Conservation (phyloP, 1,140 invertebrate species). For the Prorops nasuta region DNA sequence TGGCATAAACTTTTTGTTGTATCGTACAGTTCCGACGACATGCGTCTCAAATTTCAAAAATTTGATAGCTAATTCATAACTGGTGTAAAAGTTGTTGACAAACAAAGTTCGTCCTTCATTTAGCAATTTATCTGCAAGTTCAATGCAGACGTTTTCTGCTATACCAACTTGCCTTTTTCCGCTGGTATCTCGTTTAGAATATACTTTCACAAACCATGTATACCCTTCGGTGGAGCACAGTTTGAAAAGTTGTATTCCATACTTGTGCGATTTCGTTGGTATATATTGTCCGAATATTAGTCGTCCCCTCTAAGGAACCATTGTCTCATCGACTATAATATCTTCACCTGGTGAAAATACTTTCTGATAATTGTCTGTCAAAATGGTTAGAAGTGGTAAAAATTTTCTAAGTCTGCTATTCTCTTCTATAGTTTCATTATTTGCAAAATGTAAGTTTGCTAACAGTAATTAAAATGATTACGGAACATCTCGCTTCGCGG, state of each 20-base stretch:
- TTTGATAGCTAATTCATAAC: slow-evolving; percentile 11
- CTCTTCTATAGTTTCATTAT: slow-evolving; percentile 18
- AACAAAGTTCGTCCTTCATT: slow-evolving; percentile 25
- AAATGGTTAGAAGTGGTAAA: slow-evolving; percentile 13
- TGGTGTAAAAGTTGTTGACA: slow-evolving; percentile 27
- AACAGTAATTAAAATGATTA: slow-evolving; percentile 24
- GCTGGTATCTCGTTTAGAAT: slow-evolving; percentile 25
- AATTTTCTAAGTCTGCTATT: slow-evolving; percentile 21
- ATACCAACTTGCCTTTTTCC: slow-evolving; percentile 5
- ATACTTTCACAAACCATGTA: slow-evolving; percentile 30
- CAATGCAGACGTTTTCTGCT: slow-evolving; percentile 13
- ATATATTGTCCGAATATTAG: slow-evolving; percentile 42
- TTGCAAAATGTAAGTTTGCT: slow-evolving; percentile 21
- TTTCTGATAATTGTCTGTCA: slow-evolving; percentile 23
- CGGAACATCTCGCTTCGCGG: slow-evolving; percentile 9
- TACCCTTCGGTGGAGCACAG: slow-evolving; percentile 34
- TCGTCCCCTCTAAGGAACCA: slow-evolving; percentile 46
- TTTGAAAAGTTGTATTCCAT: slow-evolving; percentile 45
- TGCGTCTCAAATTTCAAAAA: slow-evolving; percentile 47
- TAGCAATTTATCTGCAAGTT: slow-evolving; percentile 18
- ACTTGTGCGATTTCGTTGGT: slow-evolving; percentile 42
- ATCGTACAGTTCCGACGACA: slow-evolving; percentile 50
- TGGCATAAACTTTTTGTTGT: slow-evolving; percentile 37
- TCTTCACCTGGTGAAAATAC: slow-evolving; percentile 37
- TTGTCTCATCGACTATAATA: slow-evolving; percentile 42